Percentiles rank a stretch among this genome's conserved stretches.
Evolutionary conservation across 2,888 invertebrate genomes (phyloP).

Genomic region (Drosophila setosimentum): DNA sequence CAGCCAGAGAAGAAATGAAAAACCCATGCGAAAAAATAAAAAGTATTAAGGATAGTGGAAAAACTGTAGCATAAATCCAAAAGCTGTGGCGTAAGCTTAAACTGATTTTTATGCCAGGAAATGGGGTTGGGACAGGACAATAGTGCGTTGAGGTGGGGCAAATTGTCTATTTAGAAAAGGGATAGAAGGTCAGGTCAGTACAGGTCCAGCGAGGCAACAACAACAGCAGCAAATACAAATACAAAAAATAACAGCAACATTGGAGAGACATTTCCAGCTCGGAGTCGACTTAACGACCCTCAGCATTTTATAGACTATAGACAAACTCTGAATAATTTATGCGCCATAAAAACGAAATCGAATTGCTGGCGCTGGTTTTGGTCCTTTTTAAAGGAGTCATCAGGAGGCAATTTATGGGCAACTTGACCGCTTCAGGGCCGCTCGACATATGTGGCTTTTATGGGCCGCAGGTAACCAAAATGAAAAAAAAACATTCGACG

Average conservation of each 20-base stretch:
- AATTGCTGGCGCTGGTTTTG: constrained; percentile 63
- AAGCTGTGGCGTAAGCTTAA: constrained; percentile 64
- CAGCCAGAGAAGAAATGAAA: constrained; percentile 25
- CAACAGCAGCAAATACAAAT: constrained; percentile 8
- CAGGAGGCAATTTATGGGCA: constrained; percentile 76
- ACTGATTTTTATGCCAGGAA: constrained; percentile 69
- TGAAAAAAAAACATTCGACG: constrained; percentile 47
- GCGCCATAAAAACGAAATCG: constrained; percentile 77
- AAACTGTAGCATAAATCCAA: constrained; percentile 67
- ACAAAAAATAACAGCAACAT: constrained; percentile 17
- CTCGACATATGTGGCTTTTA: constrained; percentile 47
- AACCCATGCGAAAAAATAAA: constrained; percentile 20
- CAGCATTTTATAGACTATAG: constrained; percentile 76
- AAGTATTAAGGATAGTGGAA: constrained; percentile 17
- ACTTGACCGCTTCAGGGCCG: constrained; percentile 52
- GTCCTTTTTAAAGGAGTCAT: constrained; percentile 71
- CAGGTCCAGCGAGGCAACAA: constrained; percentile 39
- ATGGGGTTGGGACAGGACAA: constrained; percentile 33
- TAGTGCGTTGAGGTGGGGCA: constrained; percentile 72
- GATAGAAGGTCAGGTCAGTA: constrained; percentile 75
- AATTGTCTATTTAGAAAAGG: constrained; percentile 74
- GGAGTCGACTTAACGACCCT: constrained; percentile 65
- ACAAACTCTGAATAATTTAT: constrained; percentile 78
- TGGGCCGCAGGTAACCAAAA: constrained; percentile 61
- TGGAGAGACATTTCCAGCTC: constrained; percentile 26